A percentile compares a stretch with the other conserved stretches of the same genome.
Conservation (phyloP, 2,888 invertebrate genomes). For the Ornithoptera alexandrae region DNA sequence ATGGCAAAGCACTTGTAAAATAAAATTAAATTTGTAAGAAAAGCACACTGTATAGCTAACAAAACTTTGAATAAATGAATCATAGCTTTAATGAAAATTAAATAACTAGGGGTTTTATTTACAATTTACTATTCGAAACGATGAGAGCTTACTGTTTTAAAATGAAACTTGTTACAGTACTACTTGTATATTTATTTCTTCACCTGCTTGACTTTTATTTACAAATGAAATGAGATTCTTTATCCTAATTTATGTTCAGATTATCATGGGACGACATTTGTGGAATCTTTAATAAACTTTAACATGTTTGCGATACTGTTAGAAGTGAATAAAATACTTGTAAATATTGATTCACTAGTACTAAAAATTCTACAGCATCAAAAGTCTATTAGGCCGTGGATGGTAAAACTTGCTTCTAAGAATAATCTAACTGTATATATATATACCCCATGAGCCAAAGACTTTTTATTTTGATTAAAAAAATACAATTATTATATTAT, state of each 20-base stretch:
- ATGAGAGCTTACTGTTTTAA: not conserved
- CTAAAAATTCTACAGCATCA: too few relatives aligned
- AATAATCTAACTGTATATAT: too few relatives aligned
- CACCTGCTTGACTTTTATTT: not conserved
- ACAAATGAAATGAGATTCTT: slow-evolving; percentile 1
- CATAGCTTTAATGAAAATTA: not conserved
- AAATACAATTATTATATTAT: too few relatives aligned
- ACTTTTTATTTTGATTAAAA: too few relatives aligned
- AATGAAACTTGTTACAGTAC: not conserved
- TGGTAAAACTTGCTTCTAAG: too few relatives aligned
- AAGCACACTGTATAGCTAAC: not conserved
- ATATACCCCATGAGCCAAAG: too few relatives aligned
- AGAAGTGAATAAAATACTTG: not conserved
- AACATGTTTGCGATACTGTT: not conserved
- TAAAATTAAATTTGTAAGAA: not conserved
- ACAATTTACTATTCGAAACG: not conserved
- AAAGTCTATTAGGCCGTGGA: too few relatives aligned
- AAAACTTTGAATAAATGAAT: not conserved
- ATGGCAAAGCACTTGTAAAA: not conserved
- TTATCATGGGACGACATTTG: not conserved
- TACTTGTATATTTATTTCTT: not conserved
- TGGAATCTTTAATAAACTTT: not conserved
- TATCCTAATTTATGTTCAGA: slow-evolving; percentile 1
- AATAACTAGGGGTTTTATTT: not conserved
- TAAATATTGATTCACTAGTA: too few relatives aligned